Conservation (phyloP, 92 coral and sea anemone genomes). For the Siderastrea siderea region DNA sequence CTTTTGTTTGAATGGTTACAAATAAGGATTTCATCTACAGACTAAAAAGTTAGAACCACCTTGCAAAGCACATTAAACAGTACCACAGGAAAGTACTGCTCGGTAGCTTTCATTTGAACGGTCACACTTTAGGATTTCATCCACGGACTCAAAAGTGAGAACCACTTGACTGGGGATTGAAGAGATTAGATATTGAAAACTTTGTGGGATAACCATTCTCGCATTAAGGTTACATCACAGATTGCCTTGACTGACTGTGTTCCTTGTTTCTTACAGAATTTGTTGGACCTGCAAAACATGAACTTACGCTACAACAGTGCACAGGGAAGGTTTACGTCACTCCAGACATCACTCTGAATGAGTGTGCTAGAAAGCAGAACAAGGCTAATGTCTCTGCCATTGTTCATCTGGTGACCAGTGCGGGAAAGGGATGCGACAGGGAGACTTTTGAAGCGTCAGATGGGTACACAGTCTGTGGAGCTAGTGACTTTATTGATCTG, state of each 20-base stretch:
- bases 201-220: no score
- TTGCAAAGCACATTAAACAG: no score
- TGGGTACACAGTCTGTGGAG: constrained; percentile 85
- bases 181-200: no score
- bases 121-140: no score
- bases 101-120: no score
- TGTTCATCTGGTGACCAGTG: constrained; percentile 68
- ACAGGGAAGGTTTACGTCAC: constrained; percentile 73
- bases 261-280: constrained; percentile 55
- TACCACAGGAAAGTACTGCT: no score
- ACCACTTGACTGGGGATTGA: no score
- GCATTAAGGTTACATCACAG: no score
- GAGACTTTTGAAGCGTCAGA: constrained; percentile 90
- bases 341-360: constrained; percentile 80
- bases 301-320: constrained; percentile 74
- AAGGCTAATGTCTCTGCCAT: constrained; percentile 80
- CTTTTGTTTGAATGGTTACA: no score
- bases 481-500: constrained; percentile 77
- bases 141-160: no score
- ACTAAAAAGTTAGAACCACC: no score
- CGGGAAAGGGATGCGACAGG: constrained; percentile 93
- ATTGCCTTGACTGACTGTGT: neutral
- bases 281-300: constrained; percentile 61
- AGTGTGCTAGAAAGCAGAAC: constrained; percentile 66
- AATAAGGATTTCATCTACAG: no score